Evolutionary conservation across 2,113 vertebrate genomes (phyloP), one percentile per base, ranked within the genome.

Genomic region (Caranx ignobilis): DNA sequence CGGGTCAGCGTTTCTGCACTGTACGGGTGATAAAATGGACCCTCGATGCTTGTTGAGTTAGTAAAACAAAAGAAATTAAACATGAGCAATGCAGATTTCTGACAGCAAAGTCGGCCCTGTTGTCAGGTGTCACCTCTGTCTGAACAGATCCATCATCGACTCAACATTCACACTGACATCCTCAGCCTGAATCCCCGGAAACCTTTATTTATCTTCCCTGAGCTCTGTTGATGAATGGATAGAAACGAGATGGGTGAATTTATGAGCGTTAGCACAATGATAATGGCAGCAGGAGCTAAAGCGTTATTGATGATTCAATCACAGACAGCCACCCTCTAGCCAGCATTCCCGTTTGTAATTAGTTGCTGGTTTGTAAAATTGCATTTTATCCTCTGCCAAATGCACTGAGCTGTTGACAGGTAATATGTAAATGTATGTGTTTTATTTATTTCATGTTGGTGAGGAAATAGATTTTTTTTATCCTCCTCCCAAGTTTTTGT

Each of bases 291-390:
- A 47, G 10, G 73, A 47, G 73, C 83, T 82, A 89, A 90, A 93
- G 78, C 73, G 70, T 92, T 93, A 94, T 92, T 92, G 92, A 94
- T 93, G 89, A 92, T 90, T 90, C 87, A 91, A 84, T 94, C 91
- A 90, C 68, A 71, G 79, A 32, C 5, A 12, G 79, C 57, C 76
- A 77, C 80, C 76, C 73, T 81, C 68, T 50, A 85, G 71, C 79
- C 61, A 55, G 41, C 55, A 19, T 77, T 5, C 11, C 69, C 80
- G 71, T 83, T 87, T 87, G 0, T 87, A 94, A 94, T 94, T 90
- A 87, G 79, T 85, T 83, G 75, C 57, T 62, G 64, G 61, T 88
- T 90, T 83, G 81, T 81, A 67, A 85, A 84, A 87, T 83, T 77
- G 39, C 60, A 75, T 89, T 89, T 85, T 57, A 82, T 69, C 37